Evolutionary conservation across 2,888 invertebrate species (phyloP), one percentile per base, ranked within the genome.

Genomic region (Germaria angustata): DNA sequence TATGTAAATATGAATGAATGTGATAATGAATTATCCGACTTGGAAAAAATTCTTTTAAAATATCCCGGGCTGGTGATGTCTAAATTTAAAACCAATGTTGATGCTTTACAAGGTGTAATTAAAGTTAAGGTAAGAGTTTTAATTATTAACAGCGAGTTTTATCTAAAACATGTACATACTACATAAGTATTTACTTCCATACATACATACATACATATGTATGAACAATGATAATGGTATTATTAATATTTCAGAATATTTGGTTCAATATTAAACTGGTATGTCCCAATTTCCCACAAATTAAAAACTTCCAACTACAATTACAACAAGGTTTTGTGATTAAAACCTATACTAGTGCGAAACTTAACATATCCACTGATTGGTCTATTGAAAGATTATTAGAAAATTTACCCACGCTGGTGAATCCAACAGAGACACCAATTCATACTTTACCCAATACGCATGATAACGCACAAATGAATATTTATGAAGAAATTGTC

Each of bases 401-500:
- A 1, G 79, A 81, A 1, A 79, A 87, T 20, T 20, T 90, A 13
- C 82, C 81, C 17, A 20, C 36, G 6, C 34, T 84, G 11, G 20
- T 79, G 2, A 17, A 32, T 49, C 13, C 53, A n/a, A 6, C 28
- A 36, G 5, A 46, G 1, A 15, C 8, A 28, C 2, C 51, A 24
- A 46, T 17, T 41, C 2, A 49, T 17, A 9, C 0, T 24, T 17
- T n/a, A 1, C 0, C 44, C 17, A 8, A 55, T 63, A 28, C 17
- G 59, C 5, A 32, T 32, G 0, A 61, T 59, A 6, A 44, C 13
- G n/a, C 8, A 11, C 17, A 34, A 11, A 53, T 34, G 2, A 87
- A 88, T 77, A 85, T 89, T 6, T 89, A 86, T 73, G 75, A 81
- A 0, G 90, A 90, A 34, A 86, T 90, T 39, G 72, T 87, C 2